Evolutionary conservation across 2,797 vertebrate genomes (phyloP), one percentile per base, ranked within the genome.

Genomic region (Scarus forsteni): DNA sequence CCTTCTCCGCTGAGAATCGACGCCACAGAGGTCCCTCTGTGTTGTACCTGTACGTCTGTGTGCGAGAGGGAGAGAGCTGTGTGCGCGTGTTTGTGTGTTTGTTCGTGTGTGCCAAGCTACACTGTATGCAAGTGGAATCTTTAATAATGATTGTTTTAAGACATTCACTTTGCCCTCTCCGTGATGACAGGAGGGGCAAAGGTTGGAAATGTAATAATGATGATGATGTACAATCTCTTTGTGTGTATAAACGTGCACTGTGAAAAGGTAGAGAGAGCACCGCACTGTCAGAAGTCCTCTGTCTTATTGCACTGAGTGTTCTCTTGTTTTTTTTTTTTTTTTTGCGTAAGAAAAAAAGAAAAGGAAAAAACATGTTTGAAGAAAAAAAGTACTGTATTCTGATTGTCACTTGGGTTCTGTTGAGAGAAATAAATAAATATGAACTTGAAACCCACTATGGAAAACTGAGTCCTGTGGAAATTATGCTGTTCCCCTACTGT

Each of bases 261-360:
- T 98, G 97, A 96, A 93, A 92, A 91, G 92, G 87, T 92, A 92
- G 90, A 89, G 90, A 92, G 92, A 90, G 92, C 96, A 97, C 96
- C 96, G 94, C 96, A 94, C 96, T 89, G 94, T 96, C 96, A 96
- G 95, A 27, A 95, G 95, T 96, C 97, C 91, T 97, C 96, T 95
- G 96, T 96, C 94, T 96, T 96, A 96, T 97, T 98, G 97, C 97
- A 99, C 97, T 97, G 95, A 96, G 96, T 97, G 94, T 95, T 93
- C 91, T 93, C 85, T 88, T 91, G 85, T 92, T 93, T 92, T 93
- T 50, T 93, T 94, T 27, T 92, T 93, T 92, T 93, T 50, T 93
- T 94, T 27, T 50, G 83, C 80, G 70, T 92, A 86, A 81, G 81
- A 51, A 85, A 89, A 50, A 87, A 51, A 46, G 42, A 60, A 82